Evolutionary conservation across 2,888 invertebrate genomes (phyloP).

Genomic region (Coelogynopora nodosa): DNA sequence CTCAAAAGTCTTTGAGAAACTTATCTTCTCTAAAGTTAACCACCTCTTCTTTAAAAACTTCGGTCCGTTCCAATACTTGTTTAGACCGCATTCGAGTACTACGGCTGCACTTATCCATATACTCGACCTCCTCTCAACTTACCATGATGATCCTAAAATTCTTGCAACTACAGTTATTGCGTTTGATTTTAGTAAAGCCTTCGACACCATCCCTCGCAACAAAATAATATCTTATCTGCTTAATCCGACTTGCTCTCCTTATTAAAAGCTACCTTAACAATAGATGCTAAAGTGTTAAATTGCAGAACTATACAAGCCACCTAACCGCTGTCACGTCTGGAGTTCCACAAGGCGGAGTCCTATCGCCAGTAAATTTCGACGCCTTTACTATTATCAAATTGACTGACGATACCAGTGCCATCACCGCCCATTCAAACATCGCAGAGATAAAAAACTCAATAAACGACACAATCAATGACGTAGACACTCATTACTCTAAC

Average conservation of each 20-base stretch:
- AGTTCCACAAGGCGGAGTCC: conserved; percentile 4
- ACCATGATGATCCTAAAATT: conserved; percentile 19
- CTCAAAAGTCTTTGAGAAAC: conserved; percentile 28
- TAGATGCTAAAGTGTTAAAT: neutral
- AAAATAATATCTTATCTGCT: conserved; percentile 11
- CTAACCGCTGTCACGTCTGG: conserved; percentile 1
- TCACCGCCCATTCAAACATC: neutral
- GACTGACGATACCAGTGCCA: conserved; percentile 6
- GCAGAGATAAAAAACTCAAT: conserved; percentile 18
- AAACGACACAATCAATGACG: conserved; percentile 24
- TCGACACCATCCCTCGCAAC: neutral
- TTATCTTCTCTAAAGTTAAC: neutral
- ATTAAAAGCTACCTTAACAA: conserved; percentile 23
- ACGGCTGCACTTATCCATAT: neutral
- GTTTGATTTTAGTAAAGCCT: conserved; percentile 20
- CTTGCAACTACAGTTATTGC: conserved; percentile 20
- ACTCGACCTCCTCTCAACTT: conserved; percentile 12
- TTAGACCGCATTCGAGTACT: conserved; percentile 27
- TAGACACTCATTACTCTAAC: neutral
- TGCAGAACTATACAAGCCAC: conserved; percentile 18
- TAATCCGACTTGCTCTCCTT: neutral
- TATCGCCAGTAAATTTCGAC: conserved; percentile 19
- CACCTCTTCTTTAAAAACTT: conserved; percentile 8
- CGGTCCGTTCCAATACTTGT: neutral
- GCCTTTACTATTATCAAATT: conserved; percentile 28